These are phyloP conservation scores for Lophius piscatorius DNA, from an alignment of 2,113 vertebrate genomes.

Conservation along the genomic window DNA sequence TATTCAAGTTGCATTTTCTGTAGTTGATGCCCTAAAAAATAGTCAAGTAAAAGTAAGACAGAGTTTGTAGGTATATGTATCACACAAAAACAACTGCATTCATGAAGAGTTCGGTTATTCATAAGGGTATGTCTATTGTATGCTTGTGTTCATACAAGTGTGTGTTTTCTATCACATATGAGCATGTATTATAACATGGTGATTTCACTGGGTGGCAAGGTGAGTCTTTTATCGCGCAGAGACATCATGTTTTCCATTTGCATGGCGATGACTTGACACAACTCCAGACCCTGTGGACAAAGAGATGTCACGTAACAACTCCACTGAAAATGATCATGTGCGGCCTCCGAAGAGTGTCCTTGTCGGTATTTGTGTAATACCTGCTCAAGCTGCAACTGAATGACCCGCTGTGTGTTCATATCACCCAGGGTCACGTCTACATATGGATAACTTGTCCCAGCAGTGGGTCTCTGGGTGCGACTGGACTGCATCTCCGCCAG, in stretches of 20 bases:
- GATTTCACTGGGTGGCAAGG: constrained; percentile 94
- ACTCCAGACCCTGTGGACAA: constrained; percentile 87
- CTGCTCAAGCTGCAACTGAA: constrained; percentile 95
- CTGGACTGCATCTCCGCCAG: constrained; percentile 92
- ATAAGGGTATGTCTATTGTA: neutral
- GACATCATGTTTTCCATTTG: constrained; percentile 91
- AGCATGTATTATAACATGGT: constrained; percentile 85
- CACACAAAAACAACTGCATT: constrained; percentile 23
- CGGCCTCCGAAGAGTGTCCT: neutral
- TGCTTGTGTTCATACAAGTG: neutral
- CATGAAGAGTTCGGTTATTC: constrained; percentile 46
- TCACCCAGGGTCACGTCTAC: constrained; percentile 90
- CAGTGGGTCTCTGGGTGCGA: constrained; percentile 85
- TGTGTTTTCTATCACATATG: neutral
- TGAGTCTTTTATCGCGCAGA: constrained; percentile 87
- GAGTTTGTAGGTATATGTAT: constrained; percentile 3
- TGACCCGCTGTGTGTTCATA: constrained; percentile 80
- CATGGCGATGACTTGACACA: constrained; percentile 92
- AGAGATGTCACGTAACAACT: neutral
- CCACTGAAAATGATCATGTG: neutral
- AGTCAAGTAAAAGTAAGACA: constrained; percentile 3
- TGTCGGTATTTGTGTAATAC: constrained; percentile 63
- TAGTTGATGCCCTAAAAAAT: neutral
- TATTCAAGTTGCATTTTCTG: neutral
- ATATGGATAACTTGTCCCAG: constrained; percentile 90